Conservation (phyloP, 2,113 vertebrate genomes). For the Gnathonemus longibarbis region DNA sequence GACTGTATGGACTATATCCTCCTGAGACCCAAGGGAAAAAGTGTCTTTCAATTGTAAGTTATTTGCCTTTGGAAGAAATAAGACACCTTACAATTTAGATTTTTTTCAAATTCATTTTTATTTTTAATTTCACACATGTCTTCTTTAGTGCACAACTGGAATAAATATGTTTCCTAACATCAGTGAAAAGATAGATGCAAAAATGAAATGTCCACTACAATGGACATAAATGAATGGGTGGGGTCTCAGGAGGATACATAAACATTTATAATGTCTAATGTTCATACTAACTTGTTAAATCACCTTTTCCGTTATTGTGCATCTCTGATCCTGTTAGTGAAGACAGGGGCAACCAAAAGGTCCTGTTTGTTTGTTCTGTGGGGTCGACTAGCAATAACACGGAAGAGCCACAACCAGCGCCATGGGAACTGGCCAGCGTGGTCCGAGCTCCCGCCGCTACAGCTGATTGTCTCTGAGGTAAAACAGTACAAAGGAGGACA, state of each 20-base stretch:
- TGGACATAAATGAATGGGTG: no score
- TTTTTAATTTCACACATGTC: no score
- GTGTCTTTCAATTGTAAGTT: no score
- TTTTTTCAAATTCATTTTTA: no score
- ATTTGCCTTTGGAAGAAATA: no score
- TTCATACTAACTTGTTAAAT: not conserved
- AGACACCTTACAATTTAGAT: no score
- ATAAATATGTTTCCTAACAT: no score
- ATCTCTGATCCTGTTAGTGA: not conserved
- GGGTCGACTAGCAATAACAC: not conserved
- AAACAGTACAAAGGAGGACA: not conserved
- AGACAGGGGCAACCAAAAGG: not conserved
- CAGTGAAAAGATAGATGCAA: no score
- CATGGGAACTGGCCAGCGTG: not conserved
- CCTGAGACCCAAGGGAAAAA: no score
- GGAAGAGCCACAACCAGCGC: not conserved
- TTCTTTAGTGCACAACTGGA: no score
- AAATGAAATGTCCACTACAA: no score
- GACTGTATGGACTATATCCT: not conserved
- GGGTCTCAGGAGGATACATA: no score
- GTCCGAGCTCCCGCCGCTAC: not conserved
- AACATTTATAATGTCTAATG: not conserved
- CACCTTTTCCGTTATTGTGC: not conserved
- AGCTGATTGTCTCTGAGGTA: not conserved
- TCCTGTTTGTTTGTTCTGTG: not conserved